Evolutionary conservation across 2,888 invertebrate species (phyloP).

Genomic region (Dicyrtoma fusca): DNA sequence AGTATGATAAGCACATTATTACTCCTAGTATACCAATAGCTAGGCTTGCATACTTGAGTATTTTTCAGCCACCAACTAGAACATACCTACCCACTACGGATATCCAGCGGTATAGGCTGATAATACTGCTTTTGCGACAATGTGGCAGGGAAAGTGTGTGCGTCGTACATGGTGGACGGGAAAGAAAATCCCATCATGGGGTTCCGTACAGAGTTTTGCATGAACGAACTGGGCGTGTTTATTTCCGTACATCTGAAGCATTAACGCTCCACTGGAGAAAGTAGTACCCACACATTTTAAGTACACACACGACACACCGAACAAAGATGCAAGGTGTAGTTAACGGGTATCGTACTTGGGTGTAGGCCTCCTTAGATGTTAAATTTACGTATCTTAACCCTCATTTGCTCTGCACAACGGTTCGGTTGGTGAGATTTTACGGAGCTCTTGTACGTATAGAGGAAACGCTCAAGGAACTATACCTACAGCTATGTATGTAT

Average conservation of each 20-base stretch:
- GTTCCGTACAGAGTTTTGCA: background rate
- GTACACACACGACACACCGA: background rate
- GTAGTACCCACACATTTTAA: background rate
- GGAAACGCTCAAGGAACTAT: background rate
- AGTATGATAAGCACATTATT: conserved; percentile 5
- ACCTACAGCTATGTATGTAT: no score
- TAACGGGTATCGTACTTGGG: background rate
- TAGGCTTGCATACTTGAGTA: no score
- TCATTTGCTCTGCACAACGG: conserved; percentile 20
- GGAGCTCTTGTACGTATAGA: background rate
- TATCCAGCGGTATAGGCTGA: no score
- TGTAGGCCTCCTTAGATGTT: no score
- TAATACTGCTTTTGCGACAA: background rate
- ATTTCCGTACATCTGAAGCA: background rate
- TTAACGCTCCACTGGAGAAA: conserved; percentile 3
- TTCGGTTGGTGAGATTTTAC: conserved; percentile 11
- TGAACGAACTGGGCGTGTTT: conserved; percentile 23
- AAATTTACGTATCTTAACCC: background rate
- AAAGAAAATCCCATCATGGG: conserved; percentile 4
- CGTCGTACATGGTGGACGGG: background rate
- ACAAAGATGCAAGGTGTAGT: background rate
- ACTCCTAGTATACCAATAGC: no score
- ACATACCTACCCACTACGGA: no score
- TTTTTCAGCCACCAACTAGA: no score
- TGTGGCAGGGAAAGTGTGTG: background rate